Evolutionary conservation across 1,140 invertebrate species (phyloP), one percentile per base, ranked within the genome.

Genomic region (Homarus americanus): DNA sequence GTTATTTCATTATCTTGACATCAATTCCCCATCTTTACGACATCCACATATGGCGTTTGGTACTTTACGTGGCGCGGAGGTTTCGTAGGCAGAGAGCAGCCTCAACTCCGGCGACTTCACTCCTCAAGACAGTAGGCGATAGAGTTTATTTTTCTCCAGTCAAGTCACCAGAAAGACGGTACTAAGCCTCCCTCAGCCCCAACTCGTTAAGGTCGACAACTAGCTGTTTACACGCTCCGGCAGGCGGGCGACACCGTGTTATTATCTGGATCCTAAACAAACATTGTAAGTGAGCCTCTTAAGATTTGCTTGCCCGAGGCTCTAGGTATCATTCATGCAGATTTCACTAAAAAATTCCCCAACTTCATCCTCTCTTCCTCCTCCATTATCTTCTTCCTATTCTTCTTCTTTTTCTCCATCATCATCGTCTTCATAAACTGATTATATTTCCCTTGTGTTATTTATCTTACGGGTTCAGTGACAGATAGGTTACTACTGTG

Each of bases 1-100:
- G 80, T 90, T 90, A 75, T 90, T 90, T 90, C 69, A 90, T 90
- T 90, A 90, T 90, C 82, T 83, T 58, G 73, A 90, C 88, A 90
- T 90, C 88, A 90, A 90, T 90, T 84, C 84, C 73, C 53, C 79
- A 72, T 90, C 88, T 90, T 90, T 90, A 90, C 82, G 88, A 90
- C 88, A 90, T 75, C 88, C 88, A 75, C 80, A 90, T 90, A 90
- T 83, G 88, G 88, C 49, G 58, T 28, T 80, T 40, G 40, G 80
- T 83, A 83, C 80, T 75, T 58, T 53, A 44, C 80, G 69, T 40
- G 36, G 69, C 40, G 80, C 28, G 53, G 80, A 76, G 53, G 58
- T 76, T 41, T 84, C 78, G n/a, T 28, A 28, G 78, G 12, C 49
- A 38, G 80, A 38, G n/a, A 69, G 5, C 32, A 82, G 63, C 79